Evolutionary conservation across 2,888 invertebrate genomes (phyloP).

Genomic region (Meloe dianella): DNA sequence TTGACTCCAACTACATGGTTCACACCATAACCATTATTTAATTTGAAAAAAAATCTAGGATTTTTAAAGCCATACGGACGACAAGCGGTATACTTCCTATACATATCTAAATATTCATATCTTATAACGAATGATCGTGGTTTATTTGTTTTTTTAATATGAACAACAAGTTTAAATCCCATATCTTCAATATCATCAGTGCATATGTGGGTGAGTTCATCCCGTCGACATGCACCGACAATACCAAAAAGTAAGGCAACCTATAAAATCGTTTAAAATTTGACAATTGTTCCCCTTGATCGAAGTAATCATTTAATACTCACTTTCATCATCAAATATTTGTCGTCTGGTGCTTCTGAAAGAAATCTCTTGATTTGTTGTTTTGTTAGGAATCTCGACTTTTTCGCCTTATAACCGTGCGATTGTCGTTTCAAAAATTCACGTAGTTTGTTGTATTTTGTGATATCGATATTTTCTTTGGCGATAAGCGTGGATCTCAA

Average conservation of each 20-base stretch:
- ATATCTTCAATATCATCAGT: slow-evolving; percentile 27
- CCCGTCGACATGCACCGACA: slow-evolving; percentile 32
- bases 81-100: slow-evolving; percentile 24
- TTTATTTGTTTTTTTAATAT: slow-evolving; percentile 26
- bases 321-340: slow-evolving; percentile 40
- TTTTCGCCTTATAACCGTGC: slow-evolving; percentile 41
- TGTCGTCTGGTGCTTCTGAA: slow-evolving; percentile 38
- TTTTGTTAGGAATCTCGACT: slow-evolving; percentile 39
- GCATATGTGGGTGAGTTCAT: slow-evolving; percentile 31
- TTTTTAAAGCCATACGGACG: slow-evolving; percentile 15
- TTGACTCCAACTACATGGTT: slow-evolving; percentile 22
- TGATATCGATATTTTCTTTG: slow-evolving; percentile 22
- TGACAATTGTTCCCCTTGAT: too few species aligned
- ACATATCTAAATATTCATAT: slow-evolving; percentile 17
- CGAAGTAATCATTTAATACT: neutral
- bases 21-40: slow-evolving; percentile 23
- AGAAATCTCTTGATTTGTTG: slow-evolving; percentile 40
- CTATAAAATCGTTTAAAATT: slow-evolving; percentile 17
- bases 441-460: slow-evolving; percentile 18
- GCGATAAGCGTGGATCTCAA: slow-evolving; percentile 17
- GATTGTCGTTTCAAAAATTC: slow-evolving; percentile 39
- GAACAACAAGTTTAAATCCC: slow-evolving; percentile 20
- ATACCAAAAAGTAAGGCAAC: slow-evolving; percentile 33
- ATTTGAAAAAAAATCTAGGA: slow-evolving; percentile 24
- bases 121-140: slow-evolving; percentile 29